Percentiles rank a stretch among this genome's conserved stretches.
Evolutionary conservation across 2,797 vertebrate species (phyloP).

Genomic region (Poeciliopsis presidionis): DNA sequence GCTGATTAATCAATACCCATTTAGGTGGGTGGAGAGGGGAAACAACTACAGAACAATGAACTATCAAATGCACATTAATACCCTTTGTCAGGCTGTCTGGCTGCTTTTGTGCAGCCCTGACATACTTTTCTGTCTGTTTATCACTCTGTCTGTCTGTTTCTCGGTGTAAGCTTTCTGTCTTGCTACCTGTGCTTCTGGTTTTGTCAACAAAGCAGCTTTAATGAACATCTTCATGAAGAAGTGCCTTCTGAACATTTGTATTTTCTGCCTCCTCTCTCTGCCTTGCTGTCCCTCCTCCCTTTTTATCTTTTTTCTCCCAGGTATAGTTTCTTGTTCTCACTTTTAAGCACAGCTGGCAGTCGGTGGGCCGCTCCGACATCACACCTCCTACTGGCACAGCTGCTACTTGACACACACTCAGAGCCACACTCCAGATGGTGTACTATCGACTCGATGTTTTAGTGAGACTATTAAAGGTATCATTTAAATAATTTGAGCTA

Average conservation of each 20-base stretch:
- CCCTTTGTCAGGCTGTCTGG: slow-evolving; percentile 49
- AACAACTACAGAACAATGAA: slow-evolving; percentile 77
- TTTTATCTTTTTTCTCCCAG: slow-evolving; percentile 27
- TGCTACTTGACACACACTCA: slow-evolving; percentile 31
- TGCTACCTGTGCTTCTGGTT: slow-evolving; percentile 9
- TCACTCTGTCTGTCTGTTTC: slow-evolving; percentile 35
- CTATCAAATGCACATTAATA: slow-evolving; percentile 76
- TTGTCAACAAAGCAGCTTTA: slow-evolving; percentile 35
- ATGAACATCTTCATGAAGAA: slow-evolving; percentile 57
- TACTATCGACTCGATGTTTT: slow-evolving; percentile 46
- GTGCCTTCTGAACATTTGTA: slow-evolving; percentile 52
- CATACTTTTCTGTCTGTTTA: slow-evolving; percentile 46
- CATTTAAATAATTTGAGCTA: slow-evolving; percentile 55
- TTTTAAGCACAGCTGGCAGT: slow-evolving; percentile 68
- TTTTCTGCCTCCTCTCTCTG: slow-evolving; percentile 26
- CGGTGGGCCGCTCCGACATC: slow-evolving; percentile 56
- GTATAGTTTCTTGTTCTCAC: slow-evolving; percentile 57
- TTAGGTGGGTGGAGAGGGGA: slow-evolving; percentile 75
- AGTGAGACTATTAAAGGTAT: slow-evolving; percentile 63
- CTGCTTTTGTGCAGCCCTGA: slow-evolving; percentile 50
- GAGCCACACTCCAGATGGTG: slow-evolving; percentile 59
- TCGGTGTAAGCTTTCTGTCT: slow-evolving; percentile 17
- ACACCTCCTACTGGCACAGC: slow-evolving; percentile 65
- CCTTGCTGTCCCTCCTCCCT: not conserved
- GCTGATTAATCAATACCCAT: slow-evolving; percentile 80